phyloP scores from a whole-genome alignment of 2,888 invertebrate genomes.

The Drosophila acutilabella region DNA sequence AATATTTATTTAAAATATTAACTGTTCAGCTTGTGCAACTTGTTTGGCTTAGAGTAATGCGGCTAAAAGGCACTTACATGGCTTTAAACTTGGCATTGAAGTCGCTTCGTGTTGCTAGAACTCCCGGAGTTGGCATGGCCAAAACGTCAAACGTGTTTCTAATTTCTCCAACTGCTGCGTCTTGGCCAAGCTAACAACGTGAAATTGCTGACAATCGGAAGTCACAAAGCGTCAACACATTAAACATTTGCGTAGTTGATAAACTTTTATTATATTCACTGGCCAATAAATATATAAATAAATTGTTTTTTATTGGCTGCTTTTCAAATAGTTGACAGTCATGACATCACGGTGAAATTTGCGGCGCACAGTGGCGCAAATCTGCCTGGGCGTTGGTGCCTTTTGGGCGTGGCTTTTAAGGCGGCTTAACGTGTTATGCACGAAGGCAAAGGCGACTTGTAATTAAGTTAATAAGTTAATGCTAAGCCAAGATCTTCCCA shows the following conservation, averaged over 20 bases:
- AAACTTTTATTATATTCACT: constrained; percentile 6
- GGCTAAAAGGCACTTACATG: constrained; percentile 37
- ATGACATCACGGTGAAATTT: constrained; percentile 67
- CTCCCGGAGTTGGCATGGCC: constrained; percentile 7
- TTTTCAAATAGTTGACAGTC: constrained; percentile 40
- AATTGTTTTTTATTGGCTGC: neutral
- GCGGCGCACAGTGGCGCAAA: constrained; percentile 17
- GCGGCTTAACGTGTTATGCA: constrained; percentile 57
- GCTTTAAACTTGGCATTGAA: constrained; percentile 38
- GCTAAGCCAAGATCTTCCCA: constrained; percentile 43
- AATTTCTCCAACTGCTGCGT: constrained; percentile 50
- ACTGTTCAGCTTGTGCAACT: constrained; percentile 31
- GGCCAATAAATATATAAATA: constrained; percentile 5
- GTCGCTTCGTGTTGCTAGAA: neutral
- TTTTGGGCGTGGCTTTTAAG: neutral
- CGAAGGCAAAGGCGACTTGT: constrained; percentile 53
- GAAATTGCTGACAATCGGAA: constrained; percentile 33
- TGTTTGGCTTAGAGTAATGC: constrained; percentile 14
- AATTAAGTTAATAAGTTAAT: constrained; percentile 63
- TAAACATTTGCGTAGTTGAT: constrained; percentile 20
- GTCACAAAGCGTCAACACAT: constrained; percentile 20
- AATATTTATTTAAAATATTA: constrained; percentile 57
- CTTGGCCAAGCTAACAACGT: constrained; percentile 24
- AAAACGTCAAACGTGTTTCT: constrained; percentile 62
- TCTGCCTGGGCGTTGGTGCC: neutral